Percentiles rank a stretch among this genome's conserved stretches.
These are phyloP conservation scores for Nycticebus coucang DNA, from an alignment of 2,113 vertebrate species.

Conservation along the genomic window DNA sequence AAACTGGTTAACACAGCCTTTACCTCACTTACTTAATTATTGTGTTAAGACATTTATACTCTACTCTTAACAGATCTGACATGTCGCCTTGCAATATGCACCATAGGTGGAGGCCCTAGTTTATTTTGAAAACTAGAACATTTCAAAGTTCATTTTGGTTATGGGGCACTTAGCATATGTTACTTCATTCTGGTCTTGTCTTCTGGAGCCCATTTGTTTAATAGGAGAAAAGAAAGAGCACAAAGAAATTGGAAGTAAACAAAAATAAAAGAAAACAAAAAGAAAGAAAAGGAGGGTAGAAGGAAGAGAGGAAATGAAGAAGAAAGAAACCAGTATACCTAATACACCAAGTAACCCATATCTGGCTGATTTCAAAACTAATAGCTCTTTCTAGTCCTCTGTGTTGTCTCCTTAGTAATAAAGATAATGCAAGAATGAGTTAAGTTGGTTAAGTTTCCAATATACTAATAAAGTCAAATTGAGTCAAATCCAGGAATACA, in stretches of 20 bases:
- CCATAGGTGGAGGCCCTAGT: too few relatives aligned
- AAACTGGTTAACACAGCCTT: too few relatives aligned
- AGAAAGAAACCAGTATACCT: neutral
- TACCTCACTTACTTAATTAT: too few relatives aligned
- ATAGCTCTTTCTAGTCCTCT: neutral
- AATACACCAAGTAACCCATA: neutral
- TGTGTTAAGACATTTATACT: too few relatives aligned
- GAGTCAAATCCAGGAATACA: too few relatives aligned
- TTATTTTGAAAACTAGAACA: neutral
- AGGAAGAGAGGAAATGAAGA: neutral
- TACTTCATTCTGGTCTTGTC: neutral
- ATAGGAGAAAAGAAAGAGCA: neutral
- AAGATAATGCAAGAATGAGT: neutral
- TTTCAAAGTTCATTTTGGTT: neutral
- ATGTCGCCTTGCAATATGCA: too few relatives aligned
- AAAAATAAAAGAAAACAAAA: neutral
- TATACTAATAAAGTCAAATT: too few relatives aligned
- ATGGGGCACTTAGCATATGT: neutral
- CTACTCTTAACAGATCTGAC: too few relatives aligned
- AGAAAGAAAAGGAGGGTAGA: neutral
- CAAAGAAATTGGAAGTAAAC: neutral
- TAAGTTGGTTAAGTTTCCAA: neutral
- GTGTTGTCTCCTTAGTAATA: neutral
- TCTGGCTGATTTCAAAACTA: neutral
- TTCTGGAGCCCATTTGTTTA: neutral